Evolutionary conservation across 2,113 vertebrate species (phyloP).

Genomic region (Benitochromis conjunctus): DNA sequence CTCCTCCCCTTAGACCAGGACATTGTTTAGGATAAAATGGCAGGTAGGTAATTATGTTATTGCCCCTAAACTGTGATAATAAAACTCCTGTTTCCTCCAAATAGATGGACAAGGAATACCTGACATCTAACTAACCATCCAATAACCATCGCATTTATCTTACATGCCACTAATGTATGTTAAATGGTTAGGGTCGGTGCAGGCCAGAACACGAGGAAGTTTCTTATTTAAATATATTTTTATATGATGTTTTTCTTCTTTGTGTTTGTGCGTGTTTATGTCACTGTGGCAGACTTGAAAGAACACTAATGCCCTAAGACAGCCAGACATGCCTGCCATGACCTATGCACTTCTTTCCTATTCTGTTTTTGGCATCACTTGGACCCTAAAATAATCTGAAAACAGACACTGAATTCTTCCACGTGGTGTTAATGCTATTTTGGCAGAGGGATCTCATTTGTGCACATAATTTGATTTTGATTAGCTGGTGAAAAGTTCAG

Average conservation of each 20-base stretch:
- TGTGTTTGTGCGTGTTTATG: neutral
- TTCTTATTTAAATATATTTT: neutral
- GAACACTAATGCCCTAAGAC: neutral
- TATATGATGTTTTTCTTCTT: neutral
- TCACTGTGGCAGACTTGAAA: neutral
- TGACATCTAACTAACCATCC: neutral
- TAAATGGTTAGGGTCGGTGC: neutral
- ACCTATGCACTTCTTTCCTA: neutral
- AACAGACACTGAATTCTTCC: neutral
- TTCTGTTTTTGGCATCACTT: neutral
- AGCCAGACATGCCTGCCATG: neutral
- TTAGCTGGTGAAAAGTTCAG: neutral
- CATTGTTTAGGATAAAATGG: neutral
- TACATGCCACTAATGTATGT: neutral
- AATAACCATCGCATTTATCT: neutral
- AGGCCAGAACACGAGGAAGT: fast-evolving
- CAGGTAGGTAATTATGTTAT: neutral
- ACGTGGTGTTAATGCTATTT: neutral
- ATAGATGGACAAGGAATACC: neutral
- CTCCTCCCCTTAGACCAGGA: neutral
- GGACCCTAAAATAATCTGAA: neutral
- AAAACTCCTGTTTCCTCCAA: neutral
- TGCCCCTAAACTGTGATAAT: neutral
- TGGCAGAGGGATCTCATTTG: neutral
- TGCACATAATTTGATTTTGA: neutral